Percentiles rank a stretch among this genome's conserved stretches.
phyloP scores from a whole-genome alignment of 2,888 invertebrate species.

The Acanthosoma haemorrhoidale region DNA sequence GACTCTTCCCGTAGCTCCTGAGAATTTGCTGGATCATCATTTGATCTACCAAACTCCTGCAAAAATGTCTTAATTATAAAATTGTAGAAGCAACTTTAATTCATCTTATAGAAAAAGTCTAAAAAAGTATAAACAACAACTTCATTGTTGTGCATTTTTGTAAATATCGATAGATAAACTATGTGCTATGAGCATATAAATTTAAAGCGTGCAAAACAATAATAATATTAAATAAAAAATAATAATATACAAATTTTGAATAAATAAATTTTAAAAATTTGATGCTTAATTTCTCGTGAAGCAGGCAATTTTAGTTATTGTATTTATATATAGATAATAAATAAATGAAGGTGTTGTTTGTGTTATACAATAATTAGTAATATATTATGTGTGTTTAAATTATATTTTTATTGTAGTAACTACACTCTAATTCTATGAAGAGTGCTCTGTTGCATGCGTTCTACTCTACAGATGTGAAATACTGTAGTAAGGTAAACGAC shows the following conservation, averaged over 20 bases:
- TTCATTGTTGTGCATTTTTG: slow-evolving; percentile 25
- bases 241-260: not conserved
- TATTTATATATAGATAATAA: not conserved
- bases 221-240: slow-evolving; percentile 6
- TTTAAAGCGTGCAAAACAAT: slow-evolving; percentile 17
- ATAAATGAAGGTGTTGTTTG: slow-evolving; percentile 16
- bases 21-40: slow-evolving; percentile 32
- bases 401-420: slow-evolving; percentile 10
- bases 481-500: slow-evolving; percentile 38
- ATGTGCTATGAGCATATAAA: slow-evolving; percentile 18
- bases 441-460: slow-evolving; percentile 37
- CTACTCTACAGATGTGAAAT: slow-evolving; percentile 40
- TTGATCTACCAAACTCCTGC: slow-evolving; percentile 36
- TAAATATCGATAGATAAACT: not conserved
- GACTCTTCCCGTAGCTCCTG: slow-evolving; percentile 35
- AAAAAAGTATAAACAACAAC: slow-evolving; percentile 24
- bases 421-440: slow-evolving; percentile 36
- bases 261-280: not conserved
- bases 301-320: not conserved
- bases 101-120: not conserved
- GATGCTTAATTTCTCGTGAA: not conserved
- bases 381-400: slow-evolving; percentile 2
- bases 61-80: slow-evolving; percentile 16
- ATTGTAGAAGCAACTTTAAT: slow-evolving; percentile 4
- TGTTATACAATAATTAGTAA: not conserved